phyloP scores from a whole-genome alignment of 2,888 invertebrate genomes.

The Dryococelus australis region DNA sequence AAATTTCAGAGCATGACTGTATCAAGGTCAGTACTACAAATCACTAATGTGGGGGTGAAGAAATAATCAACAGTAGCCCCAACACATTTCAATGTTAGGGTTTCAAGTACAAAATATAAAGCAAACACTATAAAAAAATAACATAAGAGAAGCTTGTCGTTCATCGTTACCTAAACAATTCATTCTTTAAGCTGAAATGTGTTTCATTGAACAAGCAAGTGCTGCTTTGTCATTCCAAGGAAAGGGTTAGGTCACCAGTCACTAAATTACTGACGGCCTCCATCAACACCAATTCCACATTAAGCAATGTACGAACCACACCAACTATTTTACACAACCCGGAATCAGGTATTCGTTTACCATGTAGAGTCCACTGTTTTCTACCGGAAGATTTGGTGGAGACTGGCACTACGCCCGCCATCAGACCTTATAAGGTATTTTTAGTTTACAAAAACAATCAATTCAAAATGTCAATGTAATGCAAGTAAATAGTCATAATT shows the following conservation, averaged over 20 bases:
- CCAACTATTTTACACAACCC: not conserved
- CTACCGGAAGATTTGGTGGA: conserved; percentile 68
- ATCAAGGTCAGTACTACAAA: no score
- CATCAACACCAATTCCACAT: not conserved
- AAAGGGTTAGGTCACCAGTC: not conserved
- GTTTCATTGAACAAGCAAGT: not conserved
- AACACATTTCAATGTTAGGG: no score
- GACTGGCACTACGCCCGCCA: conserved; percentile 66
- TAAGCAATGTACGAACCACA: not conserved
- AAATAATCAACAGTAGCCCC: no score
- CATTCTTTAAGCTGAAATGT: not conserved
- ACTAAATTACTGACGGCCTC: not conserved
- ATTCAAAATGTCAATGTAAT: not conserved
- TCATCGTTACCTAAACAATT: not conserved
- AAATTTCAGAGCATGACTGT: no score
- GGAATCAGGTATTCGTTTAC: conserved; percentile 58
- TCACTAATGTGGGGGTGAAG: no score
- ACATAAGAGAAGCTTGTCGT: not conserved
- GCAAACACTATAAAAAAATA: not conserved
- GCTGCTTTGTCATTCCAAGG: not conserved
- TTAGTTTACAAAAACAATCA: not conserved
- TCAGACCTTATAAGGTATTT: conserved; percentile 47
- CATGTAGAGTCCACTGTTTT: conserved; percentile 80
- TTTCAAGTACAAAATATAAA: no score
- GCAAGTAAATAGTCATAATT: not conserved